Evolutionary conservation across 2,797 vertebrate species (phyloP).

Genomic region (Harpagifer antarcticus): DNA sequence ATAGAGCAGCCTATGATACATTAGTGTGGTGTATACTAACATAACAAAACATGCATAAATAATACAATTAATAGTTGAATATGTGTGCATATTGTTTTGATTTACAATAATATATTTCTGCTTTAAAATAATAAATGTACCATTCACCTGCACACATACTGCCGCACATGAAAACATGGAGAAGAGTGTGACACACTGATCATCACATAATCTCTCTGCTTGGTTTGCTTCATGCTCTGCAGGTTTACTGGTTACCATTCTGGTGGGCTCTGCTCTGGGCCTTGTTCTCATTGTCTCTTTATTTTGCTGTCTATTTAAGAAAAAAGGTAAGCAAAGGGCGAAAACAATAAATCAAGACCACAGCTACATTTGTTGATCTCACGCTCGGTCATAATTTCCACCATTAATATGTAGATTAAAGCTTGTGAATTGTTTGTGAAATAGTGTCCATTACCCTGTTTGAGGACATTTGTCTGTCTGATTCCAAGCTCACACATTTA

Average conservation of each 20-base stretch:
- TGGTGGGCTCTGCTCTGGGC: constrained; percentile 83
- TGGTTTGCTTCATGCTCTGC: constrained; percentile 53
- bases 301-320: constrained; percentile 84
- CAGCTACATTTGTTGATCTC: background rate
- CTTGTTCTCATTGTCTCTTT: constrained; percentile 78
- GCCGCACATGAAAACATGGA: background rate
- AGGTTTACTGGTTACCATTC: constrained; percentile 87
- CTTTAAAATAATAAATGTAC: background rate
- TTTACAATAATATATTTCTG: background rate
- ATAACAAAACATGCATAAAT: too few species aligned
- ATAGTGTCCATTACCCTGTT: constrained; percentile 5
- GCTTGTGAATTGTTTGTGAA: constrained; percentile 5
- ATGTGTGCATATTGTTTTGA: background rate
- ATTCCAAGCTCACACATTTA: background rate
- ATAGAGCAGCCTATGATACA: background rate
- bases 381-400: background rate
- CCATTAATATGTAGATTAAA: background rate
- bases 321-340: constrained; percentile 83
- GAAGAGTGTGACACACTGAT: background rate
- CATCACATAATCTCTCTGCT: constrained; percentile 33
- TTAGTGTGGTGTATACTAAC: background rate
- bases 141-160: background rate
- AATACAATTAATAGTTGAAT: too few species aligned
- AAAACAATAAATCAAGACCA: constrained; percentile 1
- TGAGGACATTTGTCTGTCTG: background rate